phyloP scores from a whole-genome alignment of 2,113 vertebrate species.

The Saccopteryx leptura region DNA sequence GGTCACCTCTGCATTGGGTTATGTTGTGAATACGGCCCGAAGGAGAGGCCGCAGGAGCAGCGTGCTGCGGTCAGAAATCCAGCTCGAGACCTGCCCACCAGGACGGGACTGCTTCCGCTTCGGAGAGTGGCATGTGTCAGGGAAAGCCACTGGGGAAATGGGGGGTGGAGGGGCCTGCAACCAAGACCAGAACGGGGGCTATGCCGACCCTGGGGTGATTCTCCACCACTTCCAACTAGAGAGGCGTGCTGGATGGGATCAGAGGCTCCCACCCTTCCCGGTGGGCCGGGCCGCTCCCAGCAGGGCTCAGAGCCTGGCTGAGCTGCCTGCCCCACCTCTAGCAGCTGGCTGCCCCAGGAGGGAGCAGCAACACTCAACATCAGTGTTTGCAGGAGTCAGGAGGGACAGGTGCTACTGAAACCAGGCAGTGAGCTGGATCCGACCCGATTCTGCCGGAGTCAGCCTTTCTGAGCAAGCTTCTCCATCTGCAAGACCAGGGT shows the following conservation, averaged over 20 bases:
- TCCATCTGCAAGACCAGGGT: background rate
- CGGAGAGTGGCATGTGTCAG: fast-evolving
- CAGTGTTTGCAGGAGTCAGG: background rate
- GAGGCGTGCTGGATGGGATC: background rate
- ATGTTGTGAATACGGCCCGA: fast-evolving
- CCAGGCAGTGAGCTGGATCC: fast-evolving
- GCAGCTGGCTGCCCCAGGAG: background rate
- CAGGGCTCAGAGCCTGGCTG: background rate
- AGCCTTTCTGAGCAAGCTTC: too few species aligned
- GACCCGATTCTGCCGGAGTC: background rate
- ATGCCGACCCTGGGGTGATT: fast-evolving
- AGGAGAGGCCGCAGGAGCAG: background rate
- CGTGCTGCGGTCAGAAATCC: background rate
- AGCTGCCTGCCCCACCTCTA: background rate
- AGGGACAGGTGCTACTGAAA: background rate
- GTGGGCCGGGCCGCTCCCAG: background rate
- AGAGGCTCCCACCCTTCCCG: background rate
- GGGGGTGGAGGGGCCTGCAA: background rate
- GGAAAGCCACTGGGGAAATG: background rate
- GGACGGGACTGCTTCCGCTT: background rate
- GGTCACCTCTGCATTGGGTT: fast-evolving
- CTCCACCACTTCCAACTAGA: background rate
- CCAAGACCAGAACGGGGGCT: background rate
- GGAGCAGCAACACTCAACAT: fast-evolving
- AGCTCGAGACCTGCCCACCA: background rate